These are phyloP conservation scores for Gorsachius magnificus DNA, from an alignment of 2,797 vertebrate species.

Conservation along the genomic window DNA sequence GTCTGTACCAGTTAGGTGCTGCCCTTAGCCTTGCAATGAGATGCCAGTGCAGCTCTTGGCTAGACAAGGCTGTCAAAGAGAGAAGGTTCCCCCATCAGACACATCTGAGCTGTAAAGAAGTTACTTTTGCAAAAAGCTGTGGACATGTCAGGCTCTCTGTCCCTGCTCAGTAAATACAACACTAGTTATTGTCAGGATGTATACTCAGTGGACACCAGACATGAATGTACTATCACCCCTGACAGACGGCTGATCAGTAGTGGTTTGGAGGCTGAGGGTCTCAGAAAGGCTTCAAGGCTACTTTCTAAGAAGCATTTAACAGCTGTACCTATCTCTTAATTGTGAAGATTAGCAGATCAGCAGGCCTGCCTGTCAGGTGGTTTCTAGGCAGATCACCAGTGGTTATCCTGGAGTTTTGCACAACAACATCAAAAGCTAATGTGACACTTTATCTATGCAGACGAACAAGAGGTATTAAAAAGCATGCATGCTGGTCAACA, in stretches of 20 bases:
- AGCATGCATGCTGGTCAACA: background rate
- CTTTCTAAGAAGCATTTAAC: background rate
- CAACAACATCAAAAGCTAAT: background rate
- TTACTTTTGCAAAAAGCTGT: background rate
- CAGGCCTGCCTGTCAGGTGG: background rate
- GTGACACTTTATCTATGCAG: background rate
- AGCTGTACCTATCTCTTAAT: background rate
- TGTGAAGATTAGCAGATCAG: background rate
- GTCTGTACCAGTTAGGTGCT: background rate
- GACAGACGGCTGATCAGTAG: background rate
- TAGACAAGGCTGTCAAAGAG: background rate
- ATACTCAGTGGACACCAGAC: background rate
- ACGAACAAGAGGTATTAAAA: background rate
- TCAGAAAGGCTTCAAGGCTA: background rate
- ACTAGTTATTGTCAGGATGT: background rate
- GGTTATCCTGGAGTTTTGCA: background rate
- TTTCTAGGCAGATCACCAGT: background rate
- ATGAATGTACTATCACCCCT: background rate
- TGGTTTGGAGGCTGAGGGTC: background rate
- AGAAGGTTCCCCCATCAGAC: background rate
- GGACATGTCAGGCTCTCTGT: background rate
- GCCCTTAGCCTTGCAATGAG: background rate
- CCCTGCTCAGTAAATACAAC: background rate
- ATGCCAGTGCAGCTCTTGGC: rapidly evolving
- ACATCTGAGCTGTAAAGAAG: background rate